Base-by-base conservation (phyloP, 2,113 vertebrate genomes). In the Festucalex cinctus region DNA sequence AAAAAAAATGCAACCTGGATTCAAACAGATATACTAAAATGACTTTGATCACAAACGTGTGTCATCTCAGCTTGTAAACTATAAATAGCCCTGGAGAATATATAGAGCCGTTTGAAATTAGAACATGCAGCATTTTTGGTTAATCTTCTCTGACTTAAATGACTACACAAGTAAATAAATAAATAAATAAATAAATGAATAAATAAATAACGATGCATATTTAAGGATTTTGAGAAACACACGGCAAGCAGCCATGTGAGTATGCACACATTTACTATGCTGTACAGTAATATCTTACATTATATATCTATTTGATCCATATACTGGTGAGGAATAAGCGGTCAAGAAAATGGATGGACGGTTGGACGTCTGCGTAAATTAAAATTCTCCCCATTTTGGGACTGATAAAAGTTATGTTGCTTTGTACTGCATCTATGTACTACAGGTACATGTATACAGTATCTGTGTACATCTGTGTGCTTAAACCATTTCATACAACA, bases 1-100 rank as follows among this genome's bases (percentile, higher is more conserved):
- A 17, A 53, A 58, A 65, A 46, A 0, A 49, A 1, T 60, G 20
- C 1, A 65, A 24, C 75, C n/a, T 44, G 73, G 58, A 65, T 67
- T 9, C 36, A 48, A 80, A 64, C 28, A 51, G 68, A 76, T 70
- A 32, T 67, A 17, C 59, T 61, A 66, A 72, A 69, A 13, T 51
- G 48, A 41, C 63, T 81, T 79, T 83, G 69, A 81, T 82, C 68
- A 73, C 26, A 37, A 67, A n/a, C 22, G 60, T 75, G 78, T 19
- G 35, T 84, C 80, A 80, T 73, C 44, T 28, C 14, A 36, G 68
- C 51, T 44, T 49, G 53, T n/a, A 77, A 61, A 76, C 70, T 63
- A 73, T 74, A 70, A 70, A 79, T 65, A 75, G 54, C 46, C 35
- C 5, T 1, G 44, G 39, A 65, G 77, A 74, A 60, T 36, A 48